Conservation (phyloP, 2,797 vertebrate species). For the Garrulus glandarius region DNA sequence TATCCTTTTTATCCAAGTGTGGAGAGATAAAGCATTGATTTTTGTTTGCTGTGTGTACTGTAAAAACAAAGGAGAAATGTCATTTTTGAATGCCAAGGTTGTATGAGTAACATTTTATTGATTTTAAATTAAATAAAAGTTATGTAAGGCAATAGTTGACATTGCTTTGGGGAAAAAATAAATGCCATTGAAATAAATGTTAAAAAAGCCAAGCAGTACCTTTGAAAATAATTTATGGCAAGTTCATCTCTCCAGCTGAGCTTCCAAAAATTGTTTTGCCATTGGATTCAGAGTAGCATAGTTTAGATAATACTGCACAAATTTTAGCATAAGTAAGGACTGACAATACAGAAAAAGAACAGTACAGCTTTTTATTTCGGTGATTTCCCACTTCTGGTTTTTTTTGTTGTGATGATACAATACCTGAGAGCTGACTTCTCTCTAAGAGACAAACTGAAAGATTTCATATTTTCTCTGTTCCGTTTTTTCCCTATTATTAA, state of each 20-base stretch:
- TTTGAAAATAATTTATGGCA: background rate
- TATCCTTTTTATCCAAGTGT: conserved; percentile 1
- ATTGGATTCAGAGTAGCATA: background rate
- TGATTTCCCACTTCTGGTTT: background rate
- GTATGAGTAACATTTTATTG: background rate
- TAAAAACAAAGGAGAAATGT: conserved; percentile 29
- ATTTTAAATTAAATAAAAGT: conserved; percentile 46
- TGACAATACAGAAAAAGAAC: background rate
- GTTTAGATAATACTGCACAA: background rate
- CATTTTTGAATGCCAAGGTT: conserved; percentile 19
- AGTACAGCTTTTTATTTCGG: background rate
- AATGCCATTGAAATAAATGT: background rate
- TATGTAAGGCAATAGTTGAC: background rate
- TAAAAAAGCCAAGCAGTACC: background rate
- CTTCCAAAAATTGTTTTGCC: background rate
- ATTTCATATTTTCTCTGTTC: background rate
- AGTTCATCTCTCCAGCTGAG: background rate
- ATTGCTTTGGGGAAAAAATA: background rate
- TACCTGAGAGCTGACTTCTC: background rate
- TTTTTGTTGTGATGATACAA: background rate
- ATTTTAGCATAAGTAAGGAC: background rate
- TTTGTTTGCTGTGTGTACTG: conserved; percentile 5
- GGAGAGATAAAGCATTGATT: conserved; percentile 42
- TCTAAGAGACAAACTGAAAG: background rate
- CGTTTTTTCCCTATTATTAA: background rate